Evolutionary conservation across 2,113 vertebrate genomes (phyloP), one percentile per base, ranked within the genome.

Genomic region (Panthera leo): DNA sequence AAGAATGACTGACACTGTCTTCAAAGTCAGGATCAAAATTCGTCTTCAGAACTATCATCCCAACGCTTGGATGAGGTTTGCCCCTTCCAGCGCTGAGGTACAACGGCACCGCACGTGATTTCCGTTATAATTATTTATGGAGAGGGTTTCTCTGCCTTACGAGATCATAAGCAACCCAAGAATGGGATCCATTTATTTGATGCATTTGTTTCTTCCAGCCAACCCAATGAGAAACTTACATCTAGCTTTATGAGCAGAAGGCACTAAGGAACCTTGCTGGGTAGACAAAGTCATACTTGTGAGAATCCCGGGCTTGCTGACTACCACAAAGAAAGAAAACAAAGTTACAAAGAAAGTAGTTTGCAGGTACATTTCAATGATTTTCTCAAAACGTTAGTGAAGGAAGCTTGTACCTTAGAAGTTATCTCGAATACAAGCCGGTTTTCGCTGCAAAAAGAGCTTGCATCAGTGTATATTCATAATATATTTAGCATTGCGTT

Each of bases 381-480:
- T 88, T 80, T 82, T 48, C 23, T 61, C 7, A 94, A 88, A 12
- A 70, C 36, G 31, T 29, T 80, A 3, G 3, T 23, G 61, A 48
- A 29, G 51, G 16, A 61, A 29, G 14, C 19, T 86, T 14, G 3
- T 45, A 58, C 68, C 53, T 14, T n/a, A 79, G 21, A 79, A 45
- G 87, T 16, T 79, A 7, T 51, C 53, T 31, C 18, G 39, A 89
- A 48, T 13, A 14, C 51, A 15, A 48, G 63, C 48, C 21, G 29
- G 11, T 13, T 55, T 29, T 53, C 13, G 18, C 15, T n/a, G 13
- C 7, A 31, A 25, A 55, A 18, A 21, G 15, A 36, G 2, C 31
- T 61, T 29, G 2, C 0, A 0, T 80, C 6, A 3, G 2, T 0
- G 5, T 2, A 18, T 21, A 8, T 42, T 55, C 15, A 27, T 13